Conservation (phyloP, 2,113 vertebrate genomes). For the Larimichthys crocea region DNA sequence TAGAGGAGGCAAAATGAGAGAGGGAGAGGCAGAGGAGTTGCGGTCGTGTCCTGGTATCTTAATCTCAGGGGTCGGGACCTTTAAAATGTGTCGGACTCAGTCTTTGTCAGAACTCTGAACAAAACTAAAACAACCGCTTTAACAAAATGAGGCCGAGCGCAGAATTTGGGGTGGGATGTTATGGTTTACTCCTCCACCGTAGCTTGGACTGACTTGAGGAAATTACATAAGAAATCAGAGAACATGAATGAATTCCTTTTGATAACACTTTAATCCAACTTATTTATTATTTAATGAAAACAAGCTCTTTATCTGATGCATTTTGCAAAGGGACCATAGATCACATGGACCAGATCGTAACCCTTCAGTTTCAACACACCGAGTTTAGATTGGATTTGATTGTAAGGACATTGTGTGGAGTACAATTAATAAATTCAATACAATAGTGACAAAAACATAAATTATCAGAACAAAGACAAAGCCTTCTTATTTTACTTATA, state of each 20-base stretch:
- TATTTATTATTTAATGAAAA: too few species aligned
- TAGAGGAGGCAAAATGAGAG: constrained; percentile 40
- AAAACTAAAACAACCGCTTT: constrained; percentile 24
- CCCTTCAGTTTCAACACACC: too few species aligned
- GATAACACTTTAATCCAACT: neutral
- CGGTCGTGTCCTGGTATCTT: constrained; percentile 29
- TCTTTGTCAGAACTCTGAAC: constrained; percentile 15
- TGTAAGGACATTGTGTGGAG: too few species aligned
- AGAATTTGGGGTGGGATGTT: neutral
- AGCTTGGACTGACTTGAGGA: neutral
- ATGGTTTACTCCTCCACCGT: neutral
- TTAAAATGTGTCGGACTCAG: constrained; percentile 31
- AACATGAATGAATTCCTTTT: neutral
- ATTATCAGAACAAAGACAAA: too few species aligned
- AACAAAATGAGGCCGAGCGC: neutral
- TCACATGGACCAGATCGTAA: too few species aligned
- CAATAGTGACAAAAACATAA: too few species aligned
- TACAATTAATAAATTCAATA: too few species aligned
- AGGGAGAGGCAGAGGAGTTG: constrained; percentile 17
- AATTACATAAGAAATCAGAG: neutral
- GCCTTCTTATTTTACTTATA: too few species aligned
- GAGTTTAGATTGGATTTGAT: too few species aligned
- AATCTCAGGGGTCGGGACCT: constrained; percentile 42
- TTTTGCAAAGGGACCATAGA: too few species aligned
- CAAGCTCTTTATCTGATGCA: too few species aligned